Evolutionary conservation across 2,797 vertebrate species (phyloP).

Genomic region (Neoniphon sammara): DNA sequence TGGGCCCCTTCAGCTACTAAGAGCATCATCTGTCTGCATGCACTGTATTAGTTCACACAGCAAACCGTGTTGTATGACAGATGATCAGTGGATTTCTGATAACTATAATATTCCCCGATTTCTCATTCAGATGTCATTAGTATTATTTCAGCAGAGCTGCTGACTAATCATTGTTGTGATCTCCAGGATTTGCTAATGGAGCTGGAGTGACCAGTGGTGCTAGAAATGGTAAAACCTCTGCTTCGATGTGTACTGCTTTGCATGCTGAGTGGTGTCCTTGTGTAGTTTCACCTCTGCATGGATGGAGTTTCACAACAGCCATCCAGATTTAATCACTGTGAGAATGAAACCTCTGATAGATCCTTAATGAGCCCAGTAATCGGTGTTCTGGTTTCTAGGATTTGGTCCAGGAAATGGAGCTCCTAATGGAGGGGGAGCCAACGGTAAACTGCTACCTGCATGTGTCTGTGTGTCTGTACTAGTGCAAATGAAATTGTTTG

Average conservation of each 20-base stretch:
- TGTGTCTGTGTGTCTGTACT: no score
- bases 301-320: neutral
- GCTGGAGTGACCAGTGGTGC: conserved; percentile 15
- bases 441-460: no score
- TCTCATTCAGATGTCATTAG: no score
- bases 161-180: conserved; percentile 15
- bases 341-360: conserved; percentile 8
- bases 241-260: neutral
- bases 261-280: conserved; percentile 6
- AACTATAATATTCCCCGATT: no score
- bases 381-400: neutral
- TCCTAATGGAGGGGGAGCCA: neutral
- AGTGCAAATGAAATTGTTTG: no score
- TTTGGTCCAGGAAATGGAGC: conserved; percentile 10
- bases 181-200: conserved; percentile 16
- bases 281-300: conserved; percentile 4
- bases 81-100: no score
- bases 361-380: neutral
- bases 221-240: conserved; percentile 13
- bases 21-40: neutral
- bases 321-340: no score
- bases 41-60: no score
- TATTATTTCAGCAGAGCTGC: no score
- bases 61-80: no score
- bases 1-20: conserved; percentile 11